Evolutionary conservation across 2,888 invertebrate species (phyloP), one percentile per base, ranked within the genome.

Genomic region (Gortyna flavago): DNA sequence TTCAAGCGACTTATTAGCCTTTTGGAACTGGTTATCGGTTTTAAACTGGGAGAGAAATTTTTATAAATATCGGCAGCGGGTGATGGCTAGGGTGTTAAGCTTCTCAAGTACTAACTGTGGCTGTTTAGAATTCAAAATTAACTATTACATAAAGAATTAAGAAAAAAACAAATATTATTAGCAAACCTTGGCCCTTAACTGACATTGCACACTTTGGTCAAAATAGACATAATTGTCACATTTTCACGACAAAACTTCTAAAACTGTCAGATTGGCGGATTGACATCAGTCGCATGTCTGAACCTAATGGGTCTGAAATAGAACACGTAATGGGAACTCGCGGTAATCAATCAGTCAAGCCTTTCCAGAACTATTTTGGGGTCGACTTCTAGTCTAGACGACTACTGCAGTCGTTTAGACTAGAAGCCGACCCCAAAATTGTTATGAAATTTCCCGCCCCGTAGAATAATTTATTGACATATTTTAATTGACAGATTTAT

Each of bases 1-100:
- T 72, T 71, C 38, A 16, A 64, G 75, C 64, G 44, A n/a, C 21
- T 44, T 8, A 76, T 69, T 68, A 72, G 57, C n/a, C 65, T 57
- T 70, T 76, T 70, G 21, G 16, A 66, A 32, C 44, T 41, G 65
- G 59, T 54, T 51, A 68, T 29, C 9, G 25, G n/a, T 67, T 38
- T 72, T 54, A 16, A 51, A 18, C 44, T 11, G 32, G 38, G 41
- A 0, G 18, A 9, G 6, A 66, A 6, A n/a, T 54, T 13, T 48
- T 32, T 2, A 25, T 13, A 44, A 18, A 29, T 41, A 11, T 41
- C 6, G 29, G 6, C 7, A 66, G 2, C 21, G 29, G 0, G 1
- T 67, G 67, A 29, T 67, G 1, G 13, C 7, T 44, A 13, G 21
- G 3, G 0, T 29, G 21, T 18, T 18, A 11, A 66, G n/a, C 11